Evolutionary conservation across 1,140 invertebrate species (phyloP).

Genomic region (Diachasmimorpha longicaudata): DNA sequence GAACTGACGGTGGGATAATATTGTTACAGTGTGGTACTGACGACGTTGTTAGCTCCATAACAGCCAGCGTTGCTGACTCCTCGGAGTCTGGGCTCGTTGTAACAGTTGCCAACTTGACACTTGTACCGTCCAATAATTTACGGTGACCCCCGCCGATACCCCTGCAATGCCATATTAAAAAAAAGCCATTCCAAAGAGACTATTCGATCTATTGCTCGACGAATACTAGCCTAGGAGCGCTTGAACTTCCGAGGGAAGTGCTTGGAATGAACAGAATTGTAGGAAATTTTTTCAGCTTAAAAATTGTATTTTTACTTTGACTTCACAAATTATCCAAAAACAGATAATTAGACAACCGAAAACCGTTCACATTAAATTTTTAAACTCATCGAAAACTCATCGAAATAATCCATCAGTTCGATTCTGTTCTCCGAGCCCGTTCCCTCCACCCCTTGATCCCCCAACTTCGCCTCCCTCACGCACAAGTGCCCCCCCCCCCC

Average conservation of each 20-base stretch:
- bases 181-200: conserved; percentile 47
- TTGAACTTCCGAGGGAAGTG: background rate
- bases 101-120: conserved; percentile 64
- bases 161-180: conserved; percentile 59
- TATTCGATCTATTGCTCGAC: background rate
- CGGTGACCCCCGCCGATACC: conserved; percentile 64
- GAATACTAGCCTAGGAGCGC: background rate
- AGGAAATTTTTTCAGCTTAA: background rate
- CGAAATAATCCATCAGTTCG: no score
- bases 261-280: no score
- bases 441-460: no score
- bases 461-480: no score
- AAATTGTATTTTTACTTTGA: no score
- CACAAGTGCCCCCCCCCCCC: no score
- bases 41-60: conserved; percentile 48
- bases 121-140: conserved; percentile 65
- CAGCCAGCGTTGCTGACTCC: conserved; percentile 53
- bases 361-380: no score
- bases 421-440: no score
- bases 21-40: conserved; percentile 60
- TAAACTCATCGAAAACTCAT: no score
- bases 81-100: conserved; percentile 63
- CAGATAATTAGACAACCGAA: no score
- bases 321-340: no score
- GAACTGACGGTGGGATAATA: conserved; percentile 62